These are phyloP conservation scores for Acanthosepion esculentum DNA, from an alignment of 2,888 invertebrate genomes.

Conservation along the genomic window DNA sequence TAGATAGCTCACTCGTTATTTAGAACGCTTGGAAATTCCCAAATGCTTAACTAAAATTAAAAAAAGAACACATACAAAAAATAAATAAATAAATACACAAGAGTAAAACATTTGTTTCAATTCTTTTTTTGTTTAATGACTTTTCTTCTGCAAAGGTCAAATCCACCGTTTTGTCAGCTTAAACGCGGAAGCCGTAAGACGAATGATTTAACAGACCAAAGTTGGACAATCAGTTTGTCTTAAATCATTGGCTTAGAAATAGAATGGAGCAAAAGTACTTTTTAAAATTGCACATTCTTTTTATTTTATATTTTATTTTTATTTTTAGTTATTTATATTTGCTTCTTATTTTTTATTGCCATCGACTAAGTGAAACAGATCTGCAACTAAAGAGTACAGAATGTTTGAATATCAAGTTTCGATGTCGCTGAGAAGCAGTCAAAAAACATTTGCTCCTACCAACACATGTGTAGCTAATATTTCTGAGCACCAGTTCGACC, in stretches of 20 bases:
- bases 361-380: neutral
- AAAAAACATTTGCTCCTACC: neutral
- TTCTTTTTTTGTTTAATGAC: neutral
- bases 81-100: too few relatives aligned
- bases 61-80: neutral
- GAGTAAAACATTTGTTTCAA: neutral
- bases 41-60: neutral
- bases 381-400: neutral
- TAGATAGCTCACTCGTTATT: neutral
- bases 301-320: neutral
- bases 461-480: neutral
- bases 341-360: neutral
- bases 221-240: neutral
- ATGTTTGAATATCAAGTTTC: slow-evolving; percentile 9
- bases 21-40: neutral
- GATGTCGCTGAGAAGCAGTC: neutral
- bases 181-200: neutral
- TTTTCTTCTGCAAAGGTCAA: neutral
- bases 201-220: neutral
- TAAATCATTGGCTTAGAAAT: neutral
- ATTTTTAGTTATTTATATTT: neutral
- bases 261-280: neutral
- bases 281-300: neutral
- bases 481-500: too few relatives aligned
- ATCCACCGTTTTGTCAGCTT: neutral